A percentile compares a stretch with the other conserved stretches of the same genome.
These are phyloP conservation scores for Pseudomyrmex sp. DNA, from an alignment of 1,140 invertebrate genomes.

Conservation along the genomic window DNA sequence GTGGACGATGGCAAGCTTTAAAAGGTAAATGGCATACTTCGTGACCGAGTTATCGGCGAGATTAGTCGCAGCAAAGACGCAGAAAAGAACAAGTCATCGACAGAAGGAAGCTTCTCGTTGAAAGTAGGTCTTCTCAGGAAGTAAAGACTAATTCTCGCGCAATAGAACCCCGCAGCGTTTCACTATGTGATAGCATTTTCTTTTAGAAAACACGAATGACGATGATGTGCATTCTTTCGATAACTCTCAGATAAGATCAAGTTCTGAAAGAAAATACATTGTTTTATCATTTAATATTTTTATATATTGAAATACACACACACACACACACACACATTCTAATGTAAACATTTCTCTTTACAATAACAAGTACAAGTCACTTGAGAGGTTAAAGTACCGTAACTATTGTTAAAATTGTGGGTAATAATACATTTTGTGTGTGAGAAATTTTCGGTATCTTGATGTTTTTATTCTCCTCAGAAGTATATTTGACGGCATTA, in stretches of 20 bases:
- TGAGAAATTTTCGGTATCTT: neutral
- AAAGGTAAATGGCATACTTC: slow-evolving; percentile 30
- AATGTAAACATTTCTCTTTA: too few relatives aligned
- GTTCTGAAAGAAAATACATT: too few relatives aligned
- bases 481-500: too few relatives aligned
- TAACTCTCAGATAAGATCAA: neutral
- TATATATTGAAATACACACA: too few relatives aligned
- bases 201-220: slow-evolving; percentile 28
- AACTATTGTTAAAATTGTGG: too few relatives aligned
- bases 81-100: slow-evolving; percentile 19
- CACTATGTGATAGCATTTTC: neutral
- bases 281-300: too few relatives aligned
- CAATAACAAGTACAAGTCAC: too few relatives aligned
- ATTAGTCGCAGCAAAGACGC: slow-evolving; percentile 23
- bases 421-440: too few relatives aligned
- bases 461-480: neutral
- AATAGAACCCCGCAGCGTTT: slow-evolving; percentile 8
- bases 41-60: slow-evolving; percentile 23
- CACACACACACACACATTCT: too few relatives aligned
- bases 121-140: slow-evolving; percentile 49
- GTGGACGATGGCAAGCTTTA: neutral
- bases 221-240: neutral
- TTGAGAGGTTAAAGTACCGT: too few relatives aligned
- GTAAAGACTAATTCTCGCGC: slow-evolving; percentile 4
- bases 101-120: slow-evolving; percentile 8